These are phyloP conservation scores for Morone saxatilis DNA, from an alignment of 2,113 vertebrate species.

Conservation along the genomic window DNA sequence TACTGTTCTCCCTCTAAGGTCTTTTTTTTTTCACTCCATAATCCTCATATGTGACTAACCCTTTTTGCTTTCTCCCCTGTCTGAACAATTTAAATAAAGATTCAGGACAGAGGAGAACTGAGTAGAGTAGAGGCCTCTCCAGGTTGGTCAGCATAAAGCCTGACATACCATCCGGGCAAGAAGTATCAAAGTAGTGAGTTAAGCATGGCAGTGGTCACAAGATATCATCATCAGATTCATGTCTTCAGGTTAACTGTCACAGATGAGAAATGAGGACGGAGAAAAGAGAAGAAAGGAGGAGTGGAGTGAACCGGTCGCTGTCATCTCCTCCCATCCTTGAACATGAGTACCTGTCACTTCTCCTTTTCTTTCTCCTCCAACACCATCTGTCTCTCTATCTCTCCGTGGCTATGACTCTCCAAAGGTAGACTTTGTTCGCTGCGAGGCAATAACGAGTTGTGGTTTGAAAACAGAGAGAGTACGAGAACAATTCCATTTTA, in stretches of 20 bases:
- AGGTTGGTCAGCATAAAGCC: slow-evolving; percentile 68
- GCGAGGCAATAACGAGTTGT: slow-evolving; percentile 29
- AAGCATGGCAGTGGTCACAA: slow-evolving; percentile 80
- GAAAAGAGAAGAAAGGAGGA: slow-evolving; percentile 64
- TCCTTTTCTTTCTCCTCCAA: slow-evolving; percentile 50
- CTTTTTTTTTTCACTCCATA: slow-evolving; percentile 13
- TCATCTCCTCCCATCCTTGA: slow-evolving; percentile 72
- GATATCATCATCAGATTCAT: slow-evolving; percentile 82
- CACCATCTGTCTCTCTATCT: slow-evolving; percentile 66
- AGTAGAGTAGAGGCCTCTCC: slow-evolving; percentile 51
- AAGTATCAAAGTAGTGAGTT: slow-evolving; percentile 78
- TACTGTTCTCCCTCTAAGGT: slow-evolving; percentile 6
- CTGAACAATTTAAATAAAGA: slow-evolving; percentile 46
- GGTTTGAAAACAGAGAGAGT: slow-evolving; percentile 28
- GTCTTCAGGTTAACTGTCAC: slow-evolving; percentile 82
- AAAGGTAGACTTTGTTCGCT: slow-evolving; percentile 42
- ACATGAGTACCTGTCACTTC: slow-evolving; percentile 80
- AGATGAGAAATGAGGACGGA: slow-evolving; percentile 61
- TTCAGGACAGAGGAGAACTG: slow-evolving; percentile 20
- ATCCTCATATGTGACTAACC: slow-evolving; percentile 5
- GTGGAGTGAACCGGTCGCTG: slow-evolving; percentile 71
- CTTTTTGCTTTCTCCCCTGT: slow-evolving; percentile 35
- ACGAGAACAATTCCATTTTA: slow-evolving; percentile 8
- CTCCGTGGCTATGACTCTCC: slow-evolving; percentile 27
- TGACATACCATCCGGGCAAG: slow-evolving; percentile 67